These are phyloP conservation scores for Ctenomys sociabilis DNA, from an alignment of 2,113 vertebrate species.

Conservation along the genomic window DNA sequence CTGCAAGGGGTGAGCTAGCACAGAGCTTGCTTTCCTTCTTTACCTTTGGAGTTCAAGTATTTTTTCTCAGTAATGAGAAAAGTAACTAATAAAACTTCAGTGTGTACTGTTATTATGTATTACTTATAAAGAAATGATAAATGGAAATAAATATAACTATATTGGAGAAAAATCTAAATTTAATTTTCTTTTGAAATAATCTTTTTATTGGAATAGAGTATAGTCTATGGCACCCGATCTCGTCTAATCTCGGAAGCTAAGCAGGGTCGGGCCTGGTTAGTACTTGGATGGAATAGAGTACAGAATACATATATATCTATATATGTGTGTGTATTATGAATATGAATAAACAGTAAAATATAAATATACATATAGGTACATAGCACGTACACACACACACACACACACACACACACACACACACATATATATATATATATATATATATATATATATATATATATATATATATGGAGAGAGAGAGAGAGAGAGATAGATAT, in stretches of 20 bases:
- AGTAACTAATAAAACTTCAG: neutral
- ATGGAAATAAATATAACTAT: neutral
- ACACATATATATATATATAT: too few relatives aligned
- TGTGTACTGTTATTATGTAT: neutral
- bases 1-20: neutral
- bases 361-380: neutral
- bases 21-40: neutral
- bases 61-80: neutral
- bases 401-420: too few relatives aligned
- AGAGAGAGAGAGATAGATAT: too few relatives aligned
- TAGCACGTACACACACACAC: too few relatives aligned
- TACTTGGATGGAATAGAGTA: too few relatives aligned
- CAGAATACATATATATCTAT: neutral
- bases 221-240: too few relatives aligned
- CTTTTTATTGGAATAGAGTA: neutral
- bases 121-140: neutral
- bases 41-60: neutral
- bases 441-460: too few relatives aligned
- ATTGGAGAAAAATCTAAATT: neutral
- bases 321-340: neutral
- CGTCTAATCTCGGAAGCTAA: too few relatives aligned
- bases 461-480: too few relatives aligned
- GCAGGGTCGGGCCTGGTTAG: too few relatives aligned
- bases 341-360: neutral
- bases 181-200: constrained; percentile 18